Evolutionary conservation across 2,113 vertebrate genomes (phyloP).

Genomic region (Sander vitreus): DNA sequence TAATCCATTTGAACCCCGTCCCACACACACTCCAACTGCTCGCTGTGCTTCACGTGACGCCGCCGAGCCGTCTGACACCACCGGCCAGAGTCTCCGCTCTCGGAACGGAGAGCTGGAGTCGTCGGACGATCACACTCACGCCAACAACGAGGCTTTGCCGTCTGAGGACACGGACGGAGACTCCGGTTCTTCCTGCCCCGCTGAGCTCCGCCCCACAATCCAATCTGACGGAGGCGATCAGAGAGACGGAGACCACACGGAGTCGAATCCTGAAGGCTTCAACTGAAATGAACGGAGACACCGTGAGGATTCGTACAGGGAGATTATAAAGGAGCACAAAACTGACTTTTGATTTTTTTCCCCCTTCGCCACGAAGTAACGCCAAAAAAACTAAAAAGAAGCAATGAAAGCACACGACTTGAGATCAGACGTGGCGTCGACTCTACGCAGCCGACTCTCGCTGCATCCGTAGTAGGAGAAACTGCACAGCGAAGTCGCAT

Average conservation of each 20-base stretch:
- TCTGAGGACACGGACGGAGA: slow-evolving; percentile 5
- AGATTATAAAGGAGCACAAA: background rate
- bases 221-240: background rate
- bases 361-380: background rate
- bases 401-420: background rate
- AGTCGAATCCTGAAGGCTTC: background rate
- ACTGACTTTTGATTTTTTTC: background rate
- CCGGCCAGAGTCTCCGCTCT: background rate
- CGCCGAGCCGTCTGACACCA: background rate
- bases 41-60: background rate
- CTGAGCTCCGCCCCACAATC: background rate
- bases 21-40: background rate
- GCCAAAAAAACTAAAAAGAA: background rate
- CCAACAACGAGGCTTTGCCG: background rate
- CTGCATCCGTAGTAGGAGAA: no score
- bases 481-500: no score
- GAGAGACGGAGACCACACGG: background rate
- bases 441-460: no score
- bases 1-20: background rate
- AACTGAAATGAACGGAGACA: background rate
- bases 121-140: background rate
- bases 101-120: background rate
- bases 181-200: background rate
- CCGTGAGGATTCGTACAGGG: background rate
- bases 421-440: no score